Conservation (phyloP, 1,140 invertebrate species). For the Pseudomyrmex gracilis region DNA sequence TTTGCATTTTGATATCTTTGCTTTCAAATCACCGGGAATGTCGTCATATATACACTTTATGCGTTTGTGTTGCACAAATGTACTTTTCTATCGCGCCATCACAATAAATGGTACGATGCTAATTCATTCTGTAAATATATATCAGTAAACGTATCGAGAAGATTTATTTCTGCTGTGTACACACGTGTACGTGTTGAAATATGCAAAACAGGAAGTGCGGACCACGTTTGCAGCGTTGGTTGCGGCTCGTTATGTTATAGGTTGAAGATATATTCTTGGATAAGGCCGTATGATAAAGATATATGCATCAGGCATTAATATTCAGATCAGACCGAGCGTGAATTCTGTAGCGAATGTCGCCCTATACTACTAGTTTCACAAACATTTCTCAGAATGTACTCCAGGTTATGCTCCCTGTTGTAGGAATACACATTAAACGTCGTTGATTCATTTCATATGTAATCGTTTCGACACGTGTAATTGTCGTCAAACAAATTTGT, state of each 20-base stretch:
- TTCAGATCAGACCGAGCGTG: constrained; percentile 55
- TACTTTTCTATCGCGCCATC: neutral
- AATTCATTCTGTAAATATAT: neutral
- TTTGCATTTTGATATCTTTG: neutral
- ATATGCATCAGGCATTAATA: constrained; percentile 68
- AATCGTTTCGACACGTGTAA: constrained; percentile 21
- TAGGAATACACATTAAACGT: constrained; percentile 27
- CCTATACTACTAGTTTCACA: neutral
- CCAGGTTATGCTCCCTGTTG: constrained; percentile 39
- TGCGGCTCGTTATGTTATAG: constrained; percentile 1
- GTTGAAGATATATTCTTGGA: constrained; percentile 47
- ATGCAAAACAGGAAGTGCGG: constrained; percentile 2
- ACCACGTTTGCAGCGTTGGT: neutral
- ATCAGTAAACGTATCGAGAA: neutral
- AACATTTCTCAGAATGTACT: constrained; percentile 49
- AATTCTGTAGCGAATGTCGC: constrained; percentile 55
- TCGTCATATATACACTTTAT: neutral
- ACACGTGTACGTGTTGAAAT: neutral
- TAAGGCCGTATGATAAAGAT: constrained; percentile 56
- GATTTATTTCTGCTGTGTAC: constrained; percentile 6
- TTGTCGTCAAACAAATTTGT: neutral
- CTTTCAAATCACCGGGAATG: too few relatives aligned
- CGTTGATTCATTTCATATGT: constrained; percentile 34
- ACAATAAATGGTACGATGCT: neutral
- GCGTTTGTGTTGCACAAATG: too few relatives aligned